These are phyloP conservation scores for Siniperca undulata DNA, from an alignment of 2,797 vertebrate species.

Conservation along the genomic window DNA sequence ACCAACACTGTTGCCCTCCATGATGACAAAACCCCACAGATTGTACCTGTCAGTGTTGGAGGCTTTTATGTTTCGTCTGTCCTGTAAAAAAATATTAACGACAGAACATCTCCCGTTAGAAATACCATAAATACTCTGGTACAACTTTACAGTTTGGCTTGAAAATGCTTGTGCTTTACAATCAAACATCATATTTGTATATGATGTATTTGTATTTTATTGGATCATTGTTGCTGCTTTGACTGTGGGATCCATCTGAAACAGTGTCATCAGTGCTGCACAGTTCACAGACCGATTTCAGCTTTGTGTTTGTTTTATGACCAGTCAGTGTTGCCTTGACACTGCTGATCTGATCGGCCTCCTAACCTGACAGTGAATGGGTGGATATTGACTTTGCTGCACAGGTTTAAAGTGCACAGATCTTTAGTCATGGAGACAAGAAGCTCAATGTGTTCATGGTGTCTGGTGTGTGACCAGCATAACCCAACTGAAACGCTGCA, in stretches of 20 bases:
- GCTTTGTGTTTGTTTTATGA: constrained; percentile 22
- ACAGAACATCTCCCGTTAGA: background rate
- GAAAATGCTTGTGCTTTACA: background rate
- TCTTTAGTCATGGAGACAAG: constrained; percentile 2
- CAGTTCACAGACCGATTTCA: background rate
- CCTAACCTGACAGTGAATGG: background rate
- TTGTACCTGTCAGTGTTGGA: background rate
- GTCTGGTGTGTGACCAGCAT: background rate
- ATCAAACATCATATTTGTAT: background rate
- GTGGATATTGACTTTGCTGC: constrained; percentile 26
- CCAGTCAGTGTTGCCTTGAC: background rate
- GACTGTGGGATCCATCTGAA: background rate
- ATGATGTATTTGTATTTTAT: background rate
- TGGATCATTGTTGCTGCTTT: background rate
- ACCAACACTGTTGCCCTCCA: background rate
- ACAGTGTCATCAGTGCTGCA: background rate
- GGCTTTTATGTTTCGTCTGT: background rate
- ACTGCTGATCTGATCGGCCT: constrained; percentile 7
- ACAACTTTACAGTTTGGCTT: background rate
- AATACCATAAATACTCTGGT: background rate
- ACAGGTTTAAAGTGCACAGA: constrained; percentile 28
- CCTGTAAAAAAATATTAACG: background rate
- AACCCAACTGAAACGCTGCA: background rate
- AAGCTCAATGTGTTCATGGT: background rate
- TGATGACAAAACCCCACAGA: constrained; percentile 1